Base-by-base conservation (phyloP, 2,888 invertebrate species). In the Nycteola revayana region DNA sequence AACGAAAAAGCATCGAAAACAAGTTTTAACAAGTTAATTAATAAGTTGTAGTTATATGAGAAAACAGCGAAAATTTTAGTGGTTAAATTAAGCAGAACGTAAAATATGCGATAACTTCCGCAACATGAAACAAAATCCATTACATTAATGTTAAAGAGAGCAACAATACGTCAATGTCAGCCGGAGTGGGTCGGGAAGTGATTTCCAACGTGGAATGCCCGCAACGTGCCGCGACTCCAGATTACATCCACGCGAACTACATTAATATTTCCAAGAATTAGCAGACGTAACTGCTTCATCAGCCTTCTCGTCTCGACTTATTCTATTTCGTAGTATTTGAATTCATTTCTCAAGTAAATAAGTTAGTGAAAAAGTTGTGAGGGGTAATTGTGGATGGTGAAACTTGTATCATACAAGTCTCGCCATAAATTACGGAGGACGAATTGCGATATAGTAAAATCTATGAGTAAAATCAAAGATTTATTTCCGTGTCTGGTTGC, bases 141-240 rank as follows among this genome's bases (percentile, higher is more conserved):
- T 84, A 82, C 72, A 76, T 78, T 77, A 85, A 84, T 80, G 84
- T 84, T 76, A 76, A 83, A 84, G 81, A 81, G 78, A 78, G 80
- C 65, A 71, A 81, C 82, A 80, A 86, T 85, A 78, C 78, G 84
- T 87, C 86, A 84, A 79, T 86, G 85, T 85, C 86, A 60, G 66
- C 4, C 21, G n/a, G 71, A 70, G 71, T 68, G 74, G 66, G 74
- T 72, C 69, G 82, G 76, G 79, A 85, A 87, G 87, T 86, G 86
- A 86, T 86, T 87, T 75, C 80, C 74, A 73, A 75, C 75, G 75
- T 77, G 76, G 71, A 82, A 83, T 81, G 78, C 75, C 76, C 77
- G 71, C 71, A 61, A 81, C 85, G 86, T 86, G 87, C 66, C 66
- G 37, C 50, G 85, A 79, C 74, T 84, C 38, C 61, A 58, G 74